These are phyloP conservation scores for Mus spicilegus DNA, from an alignment of 2,113 vertebrate species.

Conservation along the genomic window DNA sequence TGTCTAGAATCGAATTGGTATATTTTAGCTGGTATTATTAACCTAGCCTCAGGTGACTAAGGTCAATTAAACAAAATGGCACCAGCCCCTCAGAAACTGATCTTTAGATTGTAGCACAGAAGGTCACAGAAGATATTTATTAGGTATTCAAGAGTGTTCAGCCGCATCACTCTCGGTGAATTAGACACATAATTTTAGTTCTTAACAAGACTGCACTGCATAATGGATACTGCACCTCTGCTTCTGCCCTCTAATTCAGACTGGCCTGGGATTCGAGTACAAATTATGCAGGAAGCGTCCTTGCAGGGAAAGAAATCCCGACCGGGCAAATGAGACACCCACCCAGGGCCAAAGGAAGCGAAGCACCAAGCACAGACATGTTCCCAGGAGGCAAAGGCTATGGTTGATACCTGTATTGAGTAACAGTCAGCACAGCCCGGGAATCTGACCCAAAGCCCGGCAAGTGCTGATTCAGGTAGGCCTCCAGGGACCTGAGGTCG, in stretches of 20 bases:
- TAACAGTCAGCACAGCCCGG: constrained; percentile 79
- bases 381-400: not conserved
- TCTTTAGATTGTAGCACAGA: not conserved
- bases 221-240: not conserved
- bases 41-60: not conserved
- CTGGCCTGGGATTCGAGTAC: not conserved
- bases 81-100: not conserved
- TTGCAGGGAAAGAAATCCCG: not conserved
- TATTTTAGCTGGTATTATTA: not conserved
- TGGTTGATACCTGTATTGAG: constrained; percentile 82
- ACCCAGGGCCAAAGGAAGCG: not conserved
- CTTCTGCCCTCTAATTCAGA: not conserved
- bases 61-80: not conserved
- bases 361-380: not conserved
- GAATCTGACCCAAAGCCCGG: constrained; percentile 81
- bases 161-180: not conserved
- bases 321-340: not conserved
- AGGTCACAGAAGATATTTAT: not conserved
- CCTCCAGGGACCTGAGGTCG: constrained; percentile 84
- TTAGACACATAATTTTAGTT: not conserved
- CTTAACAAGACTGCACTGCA: constrained; percentile 20
- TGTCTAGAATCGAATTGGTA: not conserved
- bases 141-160: not conserved
- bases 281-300: not conserved
- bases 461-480: constrained; percentile 86